Evolutionary conservation across 2,797 vertebrate genomes (phyloP).

Genomic region (Chloroceryle amazona): DNA sequence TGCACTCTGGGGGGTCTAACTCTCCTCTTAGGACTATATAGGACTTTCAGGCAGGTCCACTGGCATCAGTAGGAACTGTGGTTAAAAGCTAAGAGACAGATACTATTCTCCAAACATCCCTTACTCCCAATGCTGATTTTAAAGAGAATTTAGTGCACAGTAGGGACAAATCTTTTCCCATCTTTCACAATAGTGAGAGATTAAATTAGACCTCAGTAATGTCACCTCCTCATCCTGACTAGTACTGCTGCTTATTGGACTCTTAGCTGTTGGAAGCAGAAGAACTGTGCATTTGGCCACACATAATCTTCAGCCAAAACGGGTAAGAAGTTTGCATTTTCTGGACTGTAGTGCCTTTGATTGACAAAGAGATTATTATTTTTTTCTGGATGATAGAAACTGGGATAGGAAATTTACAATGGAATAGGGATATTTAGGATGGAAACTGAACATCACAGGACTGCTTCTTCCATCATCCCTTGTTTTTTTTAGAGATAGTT

Average conservation of each 20-base stretch:
- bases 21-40: neutral
- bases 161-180: neutral
- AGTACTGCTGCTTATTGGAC: neutral
- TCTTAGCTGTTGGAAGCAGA: neutral
- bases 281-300: neutral
- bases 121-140: neutral
- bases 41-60: neutral
- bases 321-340: neutral
- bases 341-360: neutral
- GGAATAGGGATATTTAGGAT: neutral
- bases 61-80: conserved; percentile 13
- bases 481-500: neutral
- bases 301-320: neutral
- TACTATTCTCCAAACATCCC: neutral
- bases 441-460: neutral
- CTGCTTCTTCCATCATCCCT: neutral
- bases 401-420: neutral
- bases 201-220: conserved; percentile 16
- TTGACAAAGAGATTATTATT: neutral
- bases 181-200: conserved; percentile 22
- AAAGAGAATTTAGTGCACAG: conserved; percentile 36
- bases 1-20: neutral
- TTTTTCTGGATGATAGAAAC: neutral
- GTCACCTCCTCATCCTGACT: neutral
- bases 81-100: conserved; percentile 14